Evolutionary conservation across 2,888 invertebrate genomes (phyloP), one percentile per base, ranked within the genome.

Genomic region (Agelastica alni): DNA sequence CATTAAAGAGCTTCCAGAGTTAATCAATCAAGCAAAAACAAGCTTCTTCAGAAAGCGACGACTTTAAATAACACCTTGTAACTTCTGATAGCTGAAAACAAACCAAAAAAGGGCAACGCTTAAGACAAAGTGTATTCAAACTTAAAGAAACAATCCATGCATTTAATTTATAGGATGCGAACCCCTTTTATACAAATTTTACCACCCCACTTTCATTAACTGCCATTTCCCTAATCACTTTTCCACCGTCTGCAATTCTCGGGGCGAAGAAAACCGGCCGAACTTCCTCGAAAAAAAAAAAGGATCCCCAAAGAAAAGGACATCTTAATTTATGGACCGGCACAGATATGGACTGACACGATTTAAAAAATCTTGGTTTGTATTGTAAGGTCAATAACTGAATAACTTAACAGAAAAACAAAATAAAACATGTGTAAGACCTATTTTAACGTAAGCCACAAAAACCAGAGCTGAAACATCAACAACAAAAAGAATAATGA

Each of bases 201-300:
- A 37, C 45, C 28, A 37, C 51, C 45, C 45, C 45, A 45, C 52
- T 46, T 58, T 58, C 51, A 58, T 53, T 56, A 53, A 58, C 51
- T 58, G 32, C 51, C 22, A 45, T 48, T 51, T 53, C 49, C 57
- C 43, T 58, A 58, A 58, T 58, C 53, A 56, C 56, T 46, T 51
- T 56, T 26, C 46, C 20, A 45, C 45, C 45, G 52, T 39, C 45
- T 45, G 32, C 37, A 10, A 10, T 6, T n/a, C 18, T 37, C 37
- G 20, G 39, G 37, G 39, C 41, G 16, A 34, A 36, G 34, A 32
- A 36, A 22, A 45, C 45, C 39, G 39, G 14, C 41, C 18, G 20
- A 44, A 52, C 44, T 45, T 52, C 45, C 30, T 30, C 4, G 22
- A 45, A 39, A 39, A 44, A 32, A 26, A 41, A 41, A 26, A 42